Conservation (phyloP, 2,113 vertebrate genomes). For the Melanotaenia duboulayi region DNA sequence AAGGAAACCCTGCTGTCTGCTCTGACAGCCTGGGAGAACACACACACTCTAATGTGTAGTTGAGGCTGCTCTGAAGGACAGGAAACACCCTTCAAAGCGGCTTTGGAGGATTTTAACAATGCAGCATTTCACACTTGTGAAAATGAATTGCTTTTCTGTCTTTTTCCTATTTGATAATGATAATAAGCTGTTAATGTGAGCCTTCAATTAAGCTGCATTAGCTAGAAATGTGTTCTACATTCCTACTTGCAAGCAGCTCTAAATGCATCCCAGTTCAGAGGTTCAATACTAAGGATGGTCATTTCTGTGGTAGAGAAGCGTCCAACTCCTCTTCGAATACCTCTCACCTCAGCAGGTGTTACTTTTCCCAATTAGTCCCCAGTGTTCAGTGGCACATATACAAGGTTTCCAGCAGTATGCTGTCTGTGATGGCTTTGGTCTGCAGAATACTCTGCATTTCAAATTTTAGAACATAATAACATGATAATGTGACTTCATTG, state of each 20-base stretch:
- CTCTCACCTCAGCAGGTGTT: too few species aligned
- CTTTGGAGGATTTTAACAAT: slow-evolving; percentile 24
- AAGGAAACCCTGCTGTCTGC: slow-evolving; percentile 36
- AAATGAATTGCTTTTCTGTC: slow-evolving; percentile 30
- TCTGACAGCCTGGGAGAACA: slow-evolving; percentile 45
- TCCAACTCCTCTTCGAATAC: too few species aligned
- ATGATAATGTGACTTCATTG: too few species aligned
- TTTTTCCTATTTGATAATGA: slow-evolving; percentile 13
- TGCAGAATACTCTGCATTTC: too few species aligned
- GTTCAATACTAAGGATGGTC: slow-evolving; percentile 30
- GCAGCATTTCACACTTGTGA: neutral
- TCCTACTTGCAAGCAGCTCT: slow-evolving; percentile 27
- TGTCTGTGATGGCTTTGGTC: too few species aligned
- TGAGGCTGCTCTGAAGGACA: slow-evolving; percentile 29
- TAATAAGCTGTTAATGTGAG: slow-evolving; percentile 26
- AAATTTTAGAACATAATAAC: too few species aligned
- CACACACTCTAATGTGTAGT: neutral
- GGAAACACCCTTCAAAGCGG: slow-evolving; percentile 23
- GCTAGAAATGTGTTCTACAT: slow-evolving; percentile 34
- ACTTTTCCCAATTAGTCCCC: too few species aligned
- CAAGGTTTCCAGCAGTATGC: too few species aligned
- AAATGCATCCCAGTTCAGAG: slow-evolving; percentile 31
- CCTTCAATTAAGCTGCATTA: slow-evolving; percentile 49
- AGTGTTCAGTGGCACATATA: too few species aligned
- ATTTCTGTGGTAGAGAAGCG: too few species aligned